Evolutionary conservation across 1,140 invertebrate genomes (phyloP), one percentile per base, ranked within the genome.

Genomic region (Conus betulinus): DNA sequence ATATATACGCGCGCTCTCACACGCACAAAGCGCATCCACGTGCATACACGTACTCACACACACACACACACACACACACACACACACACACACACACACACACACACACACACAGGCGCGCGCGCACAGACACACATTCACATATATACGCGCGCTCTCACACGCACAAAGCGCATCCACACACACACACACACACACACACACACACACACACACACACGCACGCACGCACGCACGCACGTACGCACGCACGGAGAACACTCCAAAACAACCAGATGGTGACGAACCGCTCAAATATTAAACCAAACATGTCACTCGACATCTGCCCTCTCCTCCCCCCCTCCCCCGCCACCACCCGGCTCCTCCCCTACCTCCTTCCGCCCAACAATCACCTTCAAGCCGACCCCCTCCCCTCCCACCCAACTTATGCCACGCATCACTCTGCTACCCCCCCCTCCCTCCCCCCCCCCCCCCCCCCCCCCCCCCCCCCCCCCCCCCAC

Each of bases 31-130:
- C 11, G 20, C 52, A 15, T 25, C 8, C 78, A 3, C 78, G 8
- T 23, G 8, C 52, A 51, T 23, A 52, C 52, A 15, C 6, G 13
- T 25, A 52, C 6, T 55, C 52, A 51, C 78, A 81, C 78, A 81
- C 25, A 81, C 78, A 81, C 78, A 81, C 78, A 81, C 78, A 81
- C 25, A 81, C 78, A 81, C 76, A 51, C n/a, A 63, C 60, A 63
- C n/a, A n/a, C 52, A 81, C 78, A 53, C 39, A 81, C 78, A 51
- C 78, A 81, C 27, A 81, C 39, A 81, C 78, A 81, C 78, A 51
- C 52, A 51, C 52, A n/a, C 78, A 81, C 78, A 53, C 52, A 53
- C 39, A 81, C 5, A 51, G 3, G n/a, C 76, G 39, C n/a, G 3
- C 27, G 25, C 39, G 7, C 78, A 7, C 52, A 53, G 3, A 53